Conservation (phyloP, 2,797 vertebrate genomes). For the Emydoidea blandingii region DNA sequence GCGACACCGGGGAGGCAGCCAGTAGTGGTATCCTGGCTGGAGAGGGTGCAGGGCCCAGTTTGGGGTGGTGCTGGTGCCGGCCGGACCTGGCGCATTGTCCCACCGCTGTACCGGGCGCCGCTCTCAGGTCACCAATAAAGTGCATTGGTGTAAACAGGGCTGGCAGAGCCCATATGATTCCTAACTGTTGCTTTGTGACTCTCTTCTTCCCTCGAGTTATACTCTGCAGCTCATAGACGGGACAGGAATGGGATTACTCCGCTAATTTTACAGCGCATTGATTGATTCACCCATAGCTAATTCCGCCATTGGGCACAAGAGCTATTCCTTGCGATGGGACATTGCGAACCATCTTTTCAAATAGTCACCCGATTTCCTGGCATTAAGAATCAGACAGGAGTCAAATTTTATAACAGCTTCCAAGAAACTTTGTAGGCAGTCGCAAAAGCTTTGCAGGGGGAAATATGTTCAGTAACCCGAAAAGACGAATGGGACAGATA, state of each 20-base stretch:
- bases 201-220: background rate
- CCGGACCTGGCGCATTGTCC: no score
- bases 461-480: background rate
- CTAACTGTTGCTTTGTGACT: no score
- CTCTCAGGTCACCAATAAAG: no score
- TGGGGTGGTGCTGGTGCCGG: no score
- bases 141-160: no score
- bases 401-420: background rate
- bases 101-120: no score
- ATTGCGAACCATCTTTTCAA: fast-evolving
- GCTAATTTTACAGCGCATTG: background rate
- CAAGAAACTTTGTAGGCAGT: fast-evolving
- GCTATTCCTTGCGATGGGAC: no score
- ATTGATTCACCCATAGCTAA: fast-evolving
- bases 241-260: background rate
- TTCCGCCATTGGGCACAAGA: fast-evolving
- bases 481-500: background rate
- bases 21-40: background rate
- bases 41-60: no score
- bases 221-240: background rate
- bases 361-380: background rate
- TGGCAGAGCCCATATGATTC: no score
- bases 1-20: conserved; percentile 35
- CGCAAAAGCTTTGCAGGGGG: background rate
- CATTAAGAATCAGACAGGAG: fast-evolving